Evolutionary conservation across 2,113 vertebrate species (phyloP), one percentile per base, ranked within the genome.

Genomic region (Setophaga petechia): DNA sequence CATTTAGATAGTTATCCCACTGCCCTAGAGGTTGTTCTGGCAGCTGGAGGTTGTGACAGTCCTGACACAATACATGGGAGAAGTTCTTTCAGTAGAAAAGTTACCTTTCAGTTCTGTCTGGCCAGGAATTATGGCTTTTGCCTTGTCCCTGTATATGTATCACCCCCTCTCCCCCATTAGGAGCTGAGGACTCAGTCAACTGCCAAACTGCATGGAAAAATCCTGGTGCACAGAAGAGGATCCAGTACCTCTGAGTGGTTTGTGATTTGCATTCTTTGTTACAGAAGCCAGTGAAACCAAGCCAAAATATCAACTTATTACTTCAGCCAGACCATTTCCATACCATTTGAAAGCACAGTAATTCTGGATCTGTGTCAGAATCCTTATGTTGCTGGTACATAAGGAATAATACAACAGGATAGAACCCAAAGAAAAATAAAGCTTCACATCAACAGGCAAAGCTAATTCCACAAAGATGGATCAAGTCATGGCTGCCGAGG

Each of bases 11-110:
- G 39, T 65, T 77, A 93, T 92, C 80, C 54, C 44, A 39, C 68
- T 87, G 80, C 73, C 84, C 84, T 82, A 35, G 65, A 91, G 76
- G 89, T 62, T 52, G 49, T 93, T 92, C 76, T 67, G 73, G 65
- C 76, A 94, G 85, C 75, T 86, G 88, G 51, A 86, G 52, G n/a
- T 81, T 89, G 84, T 61, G 67, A 83, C 86, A 81, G 47, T 30
- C 46, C 78, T 83, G 85, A 79, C 69, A 89, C 65, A 91, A 76
- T 41, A 49, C 71, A 87, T 72, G 66, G 46, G 43, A 92, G 52
- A 90, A 31, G 28, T 78, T 55, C 44, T 62, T 87, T 80, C 75
- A n/a, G 10, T 11, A 55, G 43, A 43, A 51, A 87, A 79, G 63
- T n/a, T 85, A 54, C 31, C 12, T 80, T 82, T 79, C 39, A 8